Evolutionary conservation across 2,113 vertebrate species (phyloP), one percentile per base, ranked within the genome.

Genomic region (Mesocricetus auratus): DNA sequence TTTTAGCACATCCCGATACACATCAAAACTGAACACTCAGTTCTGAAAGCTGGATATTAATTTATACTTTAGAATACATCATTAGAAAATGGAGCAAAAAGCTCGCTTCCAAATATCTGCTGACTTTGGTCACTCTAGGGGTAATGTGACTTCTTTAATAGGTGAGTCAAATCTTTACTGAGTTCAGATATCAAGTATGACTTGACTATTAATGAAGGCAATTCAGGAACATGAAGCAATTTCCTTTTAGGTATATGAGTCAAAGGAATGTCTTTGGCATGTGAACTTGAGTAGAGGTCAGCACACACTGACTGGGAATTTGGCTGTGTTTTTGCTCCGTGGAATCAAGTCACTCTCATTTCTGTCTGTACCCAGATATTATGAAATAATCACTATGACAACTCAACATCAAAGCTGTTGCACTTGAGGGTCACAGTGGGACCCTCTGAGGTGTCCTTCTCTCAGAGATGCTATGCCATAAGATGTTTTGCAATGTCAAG

Each of bases 131-230:
- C 1, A 15, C 12, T 96, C 31, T 66, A 21, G 83, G 33, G 60
- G 58, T 47, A 96, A 36, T 88, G 47, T 0, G 7, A 12, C 68
- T 36, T 88, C 10, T 89, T 79, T 62, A 86, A 78, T 1, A 86
- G 29, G 15, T 47, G n/a, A 94, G 71, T 78, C 66, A 93, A 81
- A 17, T 69, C 11, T 92, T 91, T 74, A 71, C 42, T 73, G 17
- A 26, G 83, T 82, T 93, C 56, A 96, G 60, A 4, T 93, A 36
- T 94, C 31, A 89, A 74, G 53, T 78, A 39, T 85, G 45, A 45
- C 91, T 91, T 31, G 74, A 24, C 77, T 94, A 91, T 81, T 94
- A 94, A 75, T 75, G 78, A 86, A 45, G 53, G 29, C 17, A 89
- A 58, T 89, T 96, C 90, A 82, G 68, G 73, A 89, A 82, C 39